These are phyloP conservation scores for Mnemiopsis leidyi DNA, from an alignment of 37 sponge, comb jelly and placozoan genomes.

Conservation along the genomic window DNA sequence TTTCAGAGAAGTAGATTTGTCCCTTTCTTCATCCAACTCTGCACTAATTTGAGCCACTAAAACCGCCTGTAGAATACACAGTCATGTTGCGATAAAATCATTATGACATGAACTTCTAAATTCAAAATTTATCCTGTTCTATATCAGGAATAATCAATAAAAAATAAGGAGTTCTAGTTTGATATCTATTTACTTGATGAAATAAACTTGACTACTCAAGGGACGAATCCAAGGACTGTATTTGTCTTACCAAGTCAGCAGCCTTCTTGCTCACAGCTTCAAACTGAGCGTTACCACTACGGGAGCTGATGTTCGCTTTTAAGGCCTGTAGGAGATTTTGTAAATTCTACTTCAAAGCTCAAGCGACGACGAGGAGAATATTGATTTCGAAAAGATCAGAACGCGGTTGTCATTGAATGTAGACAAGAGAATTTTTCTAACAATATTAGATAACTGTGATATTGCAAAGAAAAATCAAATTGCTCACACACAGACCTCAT, in stretches of 20 bases:
- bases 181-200: no score
- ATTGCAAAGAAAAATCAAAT: no score
- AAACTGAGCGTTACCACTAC: slow-evolving; percentile 28
- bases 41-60: slow-evolving; percentile 19
- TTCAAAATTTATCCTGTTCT: neutral
- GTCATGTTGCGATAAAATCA: neutral
- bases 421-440: no score
- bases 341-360: neutral
- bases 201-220: neutral
- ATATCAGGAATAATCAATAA: neutral
- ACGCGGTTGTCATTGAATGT: neutral
- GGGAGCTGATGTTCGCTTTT: neutral
- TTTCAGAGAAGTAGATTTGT: neutral
- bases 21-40: slow-evolving; percentile 54
- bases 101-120: neutral
- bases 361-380: neutral
- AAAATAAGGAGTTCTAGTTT: no score
- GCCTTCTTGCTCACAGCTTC: slow-evolving; percentile 40
- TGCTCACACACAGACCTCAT: slow-evolving; percentile 37
- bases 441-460: no score
- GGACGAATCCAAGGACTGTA: neutral
- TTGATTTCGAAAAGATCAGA: no score
- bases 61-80: no score
- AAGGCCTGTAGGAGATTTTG: slow-evolving; percentile 1
- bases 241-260: slow-evolving; percentile 48